Conservation (phyloP, 2,797 vertebrate genomes). For the Dryobates pubescens region DNA sequence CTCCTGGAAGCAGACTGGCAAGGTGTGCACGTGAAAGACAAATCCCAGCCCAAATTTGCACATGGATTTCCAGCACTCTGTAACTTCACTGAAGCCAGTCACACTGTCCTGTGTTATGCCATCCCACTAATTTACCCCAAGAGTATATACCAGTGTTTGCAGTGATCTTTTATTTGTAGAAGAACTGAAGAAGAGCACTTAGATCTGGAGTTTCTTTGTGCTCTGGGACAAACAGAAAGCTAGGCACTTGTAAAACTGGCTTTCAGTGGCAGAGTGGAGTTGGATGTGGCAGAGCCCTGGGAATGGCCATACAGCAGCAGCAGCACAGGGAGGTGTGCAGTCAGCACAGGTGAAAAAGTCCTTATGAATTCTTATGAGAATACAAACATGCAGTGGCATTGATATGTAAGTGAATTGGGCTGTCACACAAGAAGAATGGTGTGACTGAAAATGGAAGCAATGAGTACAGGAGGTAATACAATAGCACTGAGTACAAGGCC, state of each 20-base stretch:
- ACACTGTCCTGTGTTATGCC: fast-evolving
- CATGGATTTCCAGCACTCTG: fast-evolving
- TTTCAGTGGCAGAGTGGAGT: fast-evolving
- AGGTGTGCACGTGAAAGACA: too few species aligned
- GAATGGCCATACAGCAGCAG: fast-evolving
- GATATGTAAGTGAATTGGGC: neutral
- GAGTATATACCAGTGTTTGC: fast-evolving
- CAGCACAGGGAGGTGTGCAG: fast-evolving
- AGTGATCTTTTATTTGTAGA: neutral
- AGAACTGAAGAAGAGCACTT: neutral
- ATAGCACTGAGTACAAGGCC: neutral
- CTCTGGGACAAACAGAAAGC: neutral
- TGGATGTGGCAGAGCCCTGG: neutral
- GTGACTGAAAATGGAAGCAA: neutral
- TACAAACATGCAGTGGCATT: fast-evolving
- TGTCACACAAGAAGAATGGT: neutral
- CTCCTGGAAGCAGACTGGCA: neutral
- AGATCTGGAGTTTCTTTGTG: fast-evolving
- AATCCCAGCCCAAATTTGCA: fast-evolving
- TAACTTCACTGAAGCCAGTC: neutral
- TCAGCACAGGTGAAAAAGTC: neutral
- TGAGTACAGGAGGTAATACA: too few species aligned
- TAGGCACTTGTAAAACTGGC: neutral
- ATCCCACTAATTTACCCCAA: neutral
- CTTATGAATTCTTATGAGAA: neutral